These are phyloP conservation scores for Epizoanthus rinbou DNA, from an alignment of 92 coral and sea anemone genomes.

Conservation along the genomic window DNA sequence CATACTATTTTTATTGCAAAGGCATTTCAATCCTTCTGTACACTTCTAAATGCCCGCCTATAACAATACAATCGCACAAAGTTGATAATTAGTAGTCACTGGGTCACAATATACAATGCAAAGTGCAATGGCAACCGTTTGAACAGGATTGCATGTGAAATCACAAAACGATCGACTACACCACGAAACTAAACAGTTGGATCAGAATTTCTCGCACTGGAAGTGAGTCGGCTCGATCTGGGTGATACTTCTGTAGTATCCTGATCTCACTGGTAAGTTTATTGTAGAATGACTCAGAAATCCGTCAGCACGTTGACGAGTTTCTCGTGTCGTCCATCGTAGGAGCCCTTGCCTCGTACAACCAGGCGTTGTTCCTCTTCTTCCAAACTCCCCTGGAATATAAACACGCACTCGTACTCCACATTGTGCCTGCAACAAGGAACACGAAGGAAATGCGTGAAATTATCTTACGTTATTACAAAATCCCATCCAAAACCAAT, in stretches of 20 bases:
- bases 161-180: neutral
- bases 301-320: conserved; percentile 77
- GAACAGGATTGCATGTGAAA: neutral
- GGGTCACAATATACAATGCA: too few species aligned
- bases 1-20: too few species aligned
- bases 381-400: conserved; percentile 82
- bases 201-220: too few species aligned
- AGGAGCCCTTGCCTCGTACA: conserved; percentile 86
- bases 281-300: neutral
- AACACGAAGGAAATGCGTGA: neutral
- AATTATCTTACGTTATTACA: neutral
- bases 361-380: conserved; percentile 85
- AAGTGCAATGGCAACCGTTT: neutral
- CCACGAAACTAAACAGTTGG: neutral
- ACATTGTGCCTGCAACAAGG: conserved; percentile 75
- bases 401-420: conserved; percentile 84
- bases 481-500: neutral
- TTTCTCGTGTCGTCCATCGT: conserved; percentile 89
- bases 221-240: too few species aligned
- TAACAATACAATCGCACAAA: too few species aligned
- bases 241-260: neutral
- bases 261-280: neutral
- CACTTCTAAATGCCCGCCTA: too few species aligned
- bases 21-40: too few species aligned
- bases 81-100: too few species aligned